A percentile compares a stretch with the other conserved stretches of the same genome.
These are phyloP conservation scores for Acrocephalus kingi DNA, from an alignment of 2,113 vertebrate species.

Conservation along the genomic window DNA sequence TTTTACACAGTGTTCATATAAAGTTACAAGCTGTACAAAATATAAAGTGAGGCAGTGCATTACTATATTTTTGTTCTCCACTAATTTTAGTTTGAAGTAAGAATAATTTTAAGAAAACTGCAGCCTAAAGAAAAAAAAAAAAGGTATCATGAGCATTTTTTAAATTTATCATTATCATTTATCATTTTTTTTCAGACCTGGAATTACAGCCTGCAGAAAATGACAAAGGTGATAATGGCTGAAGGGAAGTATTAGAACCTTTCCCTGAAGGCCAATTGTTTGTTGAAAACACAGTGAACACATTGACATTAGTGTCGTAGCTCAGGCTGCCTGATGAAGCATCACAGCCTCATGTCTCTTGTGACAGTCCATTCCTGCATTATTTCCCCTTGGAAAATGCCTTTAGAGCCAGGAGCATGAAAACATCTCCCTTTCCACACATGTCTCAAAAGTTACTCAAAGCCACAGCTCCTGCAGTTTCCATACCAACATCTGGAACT, in stretches of 20 bases:
- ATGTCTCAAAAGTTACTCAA: background rate
- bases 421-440: background rate
- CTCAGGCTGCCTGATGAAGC: background rate
- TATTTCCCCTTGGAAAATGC: background rate
- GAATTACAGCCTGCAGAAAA: background rate
- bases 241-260: background rate
- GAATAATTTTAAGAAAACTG: background rate
- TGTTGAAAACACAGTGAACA: background rate
- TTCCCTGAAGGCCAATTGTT: background rate
- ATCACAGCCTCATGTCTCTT: background rate
- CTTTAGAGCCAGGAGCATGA: background rate
- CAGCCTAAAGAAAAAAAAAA: background rate
- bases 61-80: slow-evolving; percentile 19
- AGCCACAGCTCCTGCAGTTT: background rate
- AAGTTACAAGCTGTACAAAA: slow-evolving; percentile 46
- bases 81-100: background rate
- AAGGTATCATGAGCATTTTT: background rate
- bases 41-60: slow-evolving; percentile 41
- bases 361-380: background rate
- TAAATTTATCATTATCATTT: background rate
- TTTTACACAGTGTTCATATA: slow-evolving; percentile 32
- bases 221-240: background rate
- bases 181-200: background rate
- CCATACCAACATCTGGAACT: background rate
- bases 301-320: background rate